Percentiles rank a stretch among this genome's conserved stretches.
Evolutionary conservation across 64 coral and sea anemone species (phyloP).

Genomic region (Stichodactyla mertensii): DNA sequence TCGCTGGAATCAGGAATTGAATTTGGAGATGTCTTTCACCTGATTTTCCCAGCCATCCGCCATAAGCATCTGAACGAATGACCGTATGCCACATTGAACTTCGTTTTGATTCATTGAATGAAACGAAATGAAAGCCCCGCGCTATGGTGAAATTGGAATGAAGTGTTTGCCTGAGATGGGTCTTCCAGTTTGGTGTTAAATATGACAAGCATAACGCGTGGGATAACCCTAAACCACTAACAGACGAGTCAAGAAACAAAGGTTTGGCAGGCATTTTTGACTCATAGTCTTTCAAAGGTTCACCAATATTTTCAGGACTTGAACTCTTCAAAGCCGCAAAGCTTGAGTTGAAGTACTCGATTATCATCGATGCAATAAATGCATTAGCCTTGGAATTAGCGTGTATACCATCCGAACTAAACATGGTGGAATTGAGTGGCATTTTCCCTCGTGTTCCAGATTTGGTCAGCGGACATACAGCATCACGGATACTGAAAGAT

Average conservation of each 20-base stretch:
- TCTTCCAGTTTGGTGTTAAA: slow-evolving; percentile 19
- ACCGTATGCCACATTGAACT: not conserved
- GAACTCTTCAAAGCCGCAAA: not conserved
- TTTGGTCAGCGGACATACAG: slow-evolving; percentile 58
- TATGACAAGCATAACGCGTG: not conserved
- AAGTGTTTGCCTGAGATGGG: not conserved
- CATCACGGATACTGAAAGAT: slow-evolving; percentile 46
- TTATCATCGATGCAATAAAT: slow-evolving; percentile 45
- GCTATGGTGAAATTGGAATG: not conserved
- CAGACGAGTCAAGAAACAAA: slow-evolving; percentile 3
- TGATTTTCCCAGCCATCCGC: not conserved
- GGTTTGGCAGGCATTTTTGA: not conserved
- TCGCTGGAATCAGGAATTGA: not conserved
- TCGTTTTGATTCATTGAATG: not conserved
- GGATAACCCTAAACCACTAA: not conserved
- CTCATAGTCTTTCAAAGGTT: too few relatives aligned
- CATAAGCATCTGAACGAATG: not conserved
- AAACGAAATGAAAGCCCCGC: not conserved
- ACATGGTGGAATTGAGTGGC: slow-evolving; percentile 11
- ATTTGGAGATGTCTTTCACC: not conserved
- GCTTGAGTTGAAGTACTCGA: slow-evolving; percentile 25
- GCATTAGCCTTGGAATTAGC: slow-evolving; percentile 26
- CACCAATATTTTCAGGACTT: not conserved
- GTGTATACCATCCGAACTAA: slow-evolving; percentile 37
- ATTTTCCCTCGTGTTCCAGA: slow-evolving; percentile 1